Evolutionary conservation across 1,140 invertebrate species (phyloP).

Genomic region (Drepana arcuata): DNA sequence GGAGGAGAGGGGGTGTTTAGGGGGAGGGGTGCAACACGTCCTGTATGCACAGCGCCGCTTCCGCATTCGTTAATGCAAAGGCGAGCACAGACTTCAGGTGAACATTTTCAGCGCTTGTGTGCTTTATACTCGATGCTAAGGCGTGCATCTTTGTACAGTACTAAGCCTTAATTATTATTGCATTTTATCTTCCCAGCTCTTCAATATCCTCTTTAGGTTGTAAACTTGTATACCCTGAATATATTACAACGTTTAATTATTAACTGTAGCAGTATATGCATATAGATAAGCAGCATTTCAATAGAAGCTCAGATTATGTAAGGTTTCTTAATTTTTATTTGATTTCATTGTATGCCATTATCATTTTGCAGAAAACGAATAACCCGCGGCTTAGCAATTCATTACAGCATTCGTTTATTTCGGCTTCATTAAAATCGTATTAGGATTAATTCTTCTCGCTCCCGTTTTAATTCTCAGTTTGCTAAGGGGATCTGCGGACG

Average conservation of each 20-base stretch:
- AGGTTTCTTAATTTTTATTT: too few species aligned
- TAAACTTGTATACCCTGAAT: too few species aligned
- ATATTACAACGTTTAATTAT: too few species aligned
- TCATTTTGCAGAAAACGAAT: conserved; percentile 37
- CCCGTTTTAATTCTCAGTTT: conserved; percentile 67
- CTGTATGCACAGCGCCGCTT: conserved; percentile 68
- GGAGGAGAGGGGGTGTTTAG: conserved; percentile 22
- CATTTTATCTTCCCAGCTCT: conserved; percentile 48
- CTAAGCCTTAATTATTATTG: conserved; percentile 61
- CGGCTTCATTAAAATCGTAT: conserved; percentile 70
- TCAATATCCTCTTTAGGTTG: conserved; percentile 17
- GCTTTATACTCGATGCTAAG: conserved; percentile 63
- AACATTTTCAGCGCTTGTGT: conserved; percentile 69
- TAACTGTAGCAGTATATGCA: too few species aligned
- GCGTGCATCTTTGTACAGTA: conserved; percentile 61
- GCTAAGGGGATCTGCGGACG: conserved; percentile 59
- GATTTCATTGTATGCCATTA: conserved; percentile 26
- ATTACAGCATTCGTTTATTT: conserved; percentile 67
- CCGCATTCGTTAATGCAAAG: conserved; percentile 72
- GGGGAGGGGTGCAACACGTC: conserved; percentile 52
- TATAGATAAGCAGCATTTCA: too few species aligned
- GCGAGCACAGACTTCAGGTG: conserved; percentile 66
- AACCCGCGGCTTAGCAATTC: conserved; percentile 56
- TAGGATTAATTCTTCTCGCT: conserved; percentile 71
- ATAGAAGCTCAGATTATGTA: too few species aligned